phyloP scores from a whole-genome alignment of 2,113 vertebrate genomes.

The Conger conger region DNA sequence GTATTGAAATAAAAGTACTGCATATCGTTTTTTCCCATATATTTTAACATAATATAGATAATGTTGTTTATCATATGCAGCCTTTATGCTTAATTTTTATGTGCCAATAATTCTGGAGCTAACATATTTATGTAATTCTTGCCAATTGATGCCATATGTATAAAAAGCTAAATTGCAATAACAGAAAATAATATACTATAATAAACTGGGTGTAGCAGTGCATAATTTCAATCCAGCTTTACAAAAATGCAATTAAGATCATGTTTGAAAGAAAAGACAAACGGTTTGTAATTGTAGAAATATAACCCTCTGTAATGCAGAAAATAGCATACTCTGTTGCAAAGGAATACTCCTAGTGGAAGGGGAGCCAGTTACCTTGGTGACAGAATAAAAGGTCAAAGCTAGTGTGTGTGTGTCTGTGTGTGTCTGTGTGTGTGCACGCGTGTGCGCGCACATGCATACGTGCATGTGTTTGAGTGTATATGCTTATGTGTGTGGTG shows the following conservation, averaged over 20 bases:
- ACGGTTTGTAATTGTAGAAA: not conserved
- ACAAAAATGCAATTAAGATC: not conserved
- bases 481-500: not conserved
- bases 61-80: too few species aligned
- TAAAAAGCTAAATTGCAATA: not conserved
- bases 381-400: constrained; percentile 61
- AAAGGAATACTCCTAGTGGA: constrained; percentile 15
- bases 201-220: not conserved
- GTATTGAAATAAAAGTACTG: too few species aligned
- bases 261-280: not conserved
- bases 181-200: not conserved
- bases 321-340: constrained; percentile 9
- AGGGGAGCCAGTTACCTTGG: constrained; percentile 61
- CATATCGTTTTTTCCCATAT: too few species aligned
- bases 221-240: not conserved
- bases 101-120: too few species aligned
- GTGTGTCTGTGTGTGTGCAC: not conserved
- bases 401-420: not conserved
- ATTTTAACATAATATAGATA: too few species aligned
- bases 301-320: not conserved
- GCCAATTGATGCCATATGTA: not conserved
- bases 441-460: not conserved
- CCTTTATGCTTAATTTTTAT: too few species aligned
- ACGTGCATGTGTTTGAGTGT: not conserved
- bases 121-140: too few species aligned